Percentiles rank a stretch among this genome's conserved stretches.
These are phyloP conservation scores for Thinocorus orbignyianus DNA, from an alignment of 2,113 vertebrate species.

Conservation along the genomic window DNA sequence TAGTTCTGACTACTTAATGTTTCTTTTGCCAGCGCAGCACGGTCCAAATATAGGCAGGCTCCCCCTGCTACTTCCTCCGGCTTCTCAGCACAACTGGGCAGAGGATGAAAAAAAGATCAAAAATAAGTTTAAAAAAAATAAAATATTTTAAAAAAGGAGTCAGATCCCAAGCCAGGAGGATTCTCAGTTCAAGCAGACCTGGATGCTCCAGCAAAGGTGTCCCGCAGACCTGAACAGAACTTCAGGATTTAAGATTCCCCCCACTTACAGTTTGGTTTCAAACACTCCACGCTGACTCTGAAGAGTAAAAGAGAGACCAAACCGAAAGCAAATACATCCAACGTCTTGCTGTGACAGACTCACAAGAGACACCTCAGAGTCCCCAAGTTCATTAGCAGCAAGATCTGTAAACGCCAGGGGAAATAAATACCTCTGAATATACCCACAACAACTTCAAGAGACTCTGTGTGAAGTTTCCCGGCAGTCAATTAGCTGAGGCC, in stretches of 20 bases:
- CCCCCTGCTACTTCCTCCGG: neutral
- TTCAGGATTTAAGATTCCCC: fast-evolving
- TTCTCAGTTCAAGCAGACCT: fast-evolving
- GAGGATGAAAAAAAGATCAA: neutral
- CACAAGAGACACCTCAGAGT: neutral
- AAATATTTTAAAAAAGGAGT: too few relatives aligned
- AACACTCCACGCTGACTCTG: fast-evolving
- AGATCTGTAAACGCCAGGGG: neutral
- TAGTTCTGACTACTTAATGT: neutral
- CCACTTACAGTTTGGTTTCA: neutral
- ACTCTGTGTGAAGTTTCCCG: neutral
- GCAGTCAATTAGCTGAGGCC: neutral
- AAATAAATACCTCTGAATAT: neutral
- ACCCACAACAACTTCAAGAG: neutral
- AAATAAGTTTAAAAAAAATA: neutral
- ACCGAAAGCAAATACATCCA: neutral
- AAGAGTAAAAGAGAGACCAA: neutral
- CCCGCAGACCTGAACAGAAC: neutral
- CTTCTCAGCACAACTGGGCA: neutral
- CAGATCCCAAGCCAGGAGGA: neutral
- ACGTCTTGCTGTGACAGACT: fast-evolving
- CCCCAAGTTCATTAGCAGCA: neutral
- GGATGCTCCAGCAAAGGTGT: neutral
- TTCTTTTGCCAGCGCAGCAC: neutral
- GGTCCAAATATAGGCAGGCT: neutral